A percentile compares a stretch with the other conserved stretches of the same genome.
These are phyloP conservation scores for Pogonomyrmex californicus DNA, from an alignment of 1,140 invertebrate species.

Conservation along the genomic window DNA sequence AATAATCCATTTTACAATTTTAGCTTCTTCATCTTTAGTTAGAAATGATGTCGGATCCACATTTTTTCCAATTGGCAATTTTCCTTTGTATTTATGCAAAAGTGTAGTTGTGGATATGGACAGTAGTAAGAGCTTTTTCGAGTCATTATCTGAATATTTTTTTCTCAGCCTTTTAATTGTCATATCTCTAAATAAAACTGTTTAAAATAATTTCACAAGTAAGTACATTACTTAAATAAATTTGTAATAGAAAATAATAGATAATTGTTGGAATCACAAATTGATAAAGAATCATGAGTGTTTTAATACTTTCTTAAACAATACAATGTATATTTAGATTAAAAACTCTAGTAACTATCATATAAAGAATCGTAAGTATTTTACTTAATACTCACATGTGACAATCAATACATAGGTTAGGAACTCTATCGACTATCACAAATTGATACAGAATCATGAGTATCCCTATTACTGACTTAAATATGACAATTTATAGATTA, in stretches of 20 bases:
- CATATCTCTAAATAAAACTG: background rate
- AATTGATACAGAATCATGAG: conserved; percentile 4
- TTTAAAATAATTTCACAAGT: no score
- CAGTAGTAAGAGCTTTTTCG: background rate
- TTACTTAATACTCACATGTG: no score
- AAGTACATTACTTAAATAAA: no score
- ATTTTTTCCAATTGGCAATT: background rate
- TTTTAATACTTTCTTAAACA: conserved; percentile 6
- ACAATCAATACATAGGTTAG: no score
- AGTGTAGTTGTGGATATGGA: background rate
- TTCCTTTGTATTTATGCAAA: background rate
- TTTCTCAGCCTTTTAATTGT: background rate
- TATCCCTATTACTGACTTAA: conserved; percentile 11
- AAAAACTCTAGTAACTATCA: no score
- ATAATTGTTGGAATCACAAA: background rate
- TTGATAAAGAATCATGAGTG: background rate
- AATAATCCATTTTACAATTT: conserved; percentile 73
- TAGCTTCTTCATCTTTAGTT: background rate
- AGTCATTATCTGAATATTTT: background rate
- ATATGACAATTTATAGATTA: background rate
- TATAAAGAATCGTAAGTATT: no score
- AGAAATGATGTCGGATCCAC: background rate
- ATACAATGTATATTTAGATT: no score
- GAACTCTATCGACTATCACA: background rate
- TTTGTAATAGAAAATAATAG: no score